Percentiles rank a stretch among this genome's conserved stretches.
Evolutionary conservation across 2,797 vertebrate genomes (phyloP).

Genomic region (Lepus townsendii): DNA sequence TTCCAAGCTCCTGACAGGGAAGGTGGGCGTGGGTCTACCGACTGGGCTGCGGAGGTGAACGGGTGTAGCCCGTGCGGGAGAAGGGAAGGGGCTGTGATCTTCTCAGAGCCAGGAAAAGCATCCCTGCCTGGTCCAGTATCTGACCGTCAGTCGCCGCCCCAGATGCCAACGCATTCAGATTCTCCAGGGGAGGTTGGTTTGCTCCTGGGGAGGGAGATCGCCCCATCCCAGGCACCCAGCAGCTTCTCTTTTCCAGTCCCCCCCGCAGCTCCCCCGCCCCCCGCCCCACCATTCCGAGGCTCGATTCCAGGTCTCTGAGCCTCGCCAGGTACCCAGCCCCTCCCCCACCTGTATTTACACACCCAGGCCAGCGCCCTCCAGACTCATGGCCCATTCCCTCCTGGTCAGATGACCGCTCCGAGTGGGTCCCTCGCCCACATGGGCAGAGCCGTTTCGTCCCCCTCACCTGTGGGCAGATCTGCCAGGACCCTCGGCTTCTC

Average conservation of each 20-base stretch:
- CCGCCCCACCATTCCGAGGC: too few relatives aligned
- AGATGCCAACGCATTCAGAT: conserved; percentile 66
- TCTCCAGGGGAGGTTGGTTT: conserved; percentile 31
- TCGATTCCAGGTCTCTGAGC: not conserved
- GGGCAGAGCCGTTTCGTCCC: not conserved
- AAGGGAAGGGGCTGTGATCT: not conserved
- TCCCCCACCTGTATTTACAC: conserved; percentile 67
- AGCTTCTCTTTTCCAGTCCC: conserved; percentile 16
- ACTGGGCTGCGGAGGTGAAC: conserved; percentile 4
- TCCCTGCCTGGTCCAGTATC: conserved; percentile 2
- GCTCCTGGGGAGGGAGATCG: conserved; percentile 24
- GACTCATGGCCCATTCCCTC: conserved; percentile 25
- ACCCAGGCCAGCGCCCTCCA: conserved; percentile 1
- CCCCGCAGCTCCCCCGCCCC: not conserved
- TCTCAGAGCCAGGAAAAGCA: conserved; percentile 25
- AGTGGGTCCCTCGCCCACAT: not conserved
- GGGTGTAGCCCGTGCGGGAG: not conserved
- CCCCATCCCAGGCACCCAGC: conserved; percentile 41
- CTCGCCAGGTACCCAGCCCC: conserved; percentile 60
- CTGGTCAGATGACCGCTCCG: not conserved
- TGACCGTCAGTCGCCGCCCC: conserved; percentile 71
- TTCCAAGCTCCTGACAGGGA: not conserved
- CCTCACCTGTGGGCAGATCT: not conserved
- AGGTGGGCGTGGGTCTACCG: conserved; percentile 60
- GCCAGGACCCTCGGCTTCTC: too few relatives aligned